Base-by-base conservation (phyloP, 2,797 vertebrate genomes). In the Lacerta viridis region DNA sequence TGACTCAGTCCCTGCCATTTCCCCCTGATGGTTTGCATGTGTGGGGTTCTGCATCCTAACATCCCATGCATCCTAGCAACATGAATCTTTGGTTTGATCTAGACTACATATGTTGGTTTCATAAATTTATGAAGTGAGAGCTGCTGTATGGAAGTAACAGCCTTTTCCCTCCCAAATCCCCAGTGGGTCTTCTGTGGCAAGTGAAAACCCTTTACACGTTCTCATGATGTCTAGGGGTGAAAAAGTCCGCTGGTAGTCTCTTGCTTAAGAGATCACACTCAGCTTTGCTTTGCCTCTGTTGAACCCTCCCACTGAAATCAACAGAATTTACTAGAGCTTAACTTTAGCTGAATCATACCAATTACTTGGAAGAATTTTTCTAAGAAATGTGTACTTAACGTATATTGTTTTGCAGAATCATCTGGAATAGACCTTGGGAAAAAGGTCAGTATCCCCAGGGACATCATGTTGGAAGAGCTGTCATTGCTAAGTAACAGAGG, bases 401-500 rank as follows among this genome's bases (percentile, higher is more conserved):
- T 2, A 66, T 80, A 1, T 89, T 84, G 66, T 90, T 79, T 97
- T 97, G 33, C 96, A 99, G 99, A 97, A 84, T 93, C 95, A 82
- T 83, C 95, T 55, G 97, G 96, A 89, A 96, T 99, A 93, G 97
- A 99, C 94, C 97, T 99, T 69, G 98, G 99, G 15, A 99, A 97
- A 95, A 99, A 99, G 95, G 95, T 99, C 94, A 98, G 97, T 86
- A 95, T 97, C 0, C 99, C 99, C 27, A 98, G 97, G 93, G 99
- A 99, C 91, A 99, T 99, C 96, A 99, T 99, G 99, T 95, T 99
- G 94, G 99, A 99, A 85, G 99, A 99, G 94, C 91, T 99, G 71
- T 99, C 99, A 0, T 96, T 98, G 0, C 94, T 98, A 86, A 98
- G 98, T 90, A 99, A 99, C 96, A 98, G 98, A 77, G 99, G 99